These are phyloP conservation scores for Accipiter cooperii DNA, from an alignment of 2,113 vertebrate genomes.

Conservation along the genomic window DNA sequence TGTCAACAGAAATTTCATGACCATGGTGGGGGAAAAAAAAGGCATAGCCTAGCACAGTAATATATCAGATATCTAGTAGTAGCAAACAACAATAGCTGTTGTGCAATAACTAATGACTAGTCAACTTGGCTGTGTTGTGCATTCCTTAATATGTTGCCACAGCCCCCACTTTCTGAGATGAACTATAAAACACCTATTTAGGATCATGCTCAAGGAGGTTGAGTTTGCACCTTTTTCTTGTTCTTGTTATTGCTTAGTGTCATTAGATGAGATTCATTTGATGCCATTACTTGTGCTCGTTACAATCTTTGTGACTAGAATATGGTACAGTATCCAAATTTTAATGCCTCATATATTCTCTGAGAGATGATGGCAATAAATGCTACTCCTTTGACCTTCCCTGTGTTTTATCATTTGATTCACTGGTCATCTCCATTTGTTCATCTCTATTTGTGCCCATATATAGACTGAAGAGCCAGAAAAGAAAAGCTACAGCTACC, in stretches of 20 bases:
- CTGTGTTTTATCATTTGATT: conserved; percentile 49
- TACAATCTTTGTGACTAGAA: conserved; percentile 64
- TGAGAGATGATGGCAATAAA: conserved; percentile 63
- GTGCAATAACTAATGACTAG: background rate
- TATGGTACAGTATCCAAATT: conserved; percentile 51
- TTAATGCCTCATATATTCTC: conserved; percentile 59
- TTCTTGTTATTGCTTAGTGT: background rate
- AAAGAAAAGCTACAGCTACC: background rate
- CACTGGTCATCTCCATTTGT: background rate
- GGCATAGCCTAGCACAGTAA: background rate
- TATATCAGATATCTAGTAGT: background rate
- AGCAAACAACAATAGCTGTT: background rate
- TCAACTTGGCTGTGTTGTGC: background rate
- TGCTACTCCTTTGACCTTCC: conserved; percentile 57
- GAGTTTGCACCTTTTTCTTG: conserved; percentile 27
- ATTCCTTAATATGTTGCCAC: background rate
- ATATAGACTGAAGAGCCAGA: background rate
- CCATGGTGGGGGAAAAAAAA: background rate
- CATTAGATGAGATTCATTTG: conserved; percentile 51
- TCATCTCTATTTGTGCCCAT: background rate
- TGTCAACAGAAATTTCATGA: background rate
- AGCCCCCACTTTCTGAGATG: background rate
- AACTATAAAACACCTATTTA: background rate
- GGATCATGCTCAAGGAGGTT: background rate
- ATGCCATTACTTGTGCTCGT: conserved; percentile 25